Evolutionary conservation across 2,888 invertebrate species (phyloP), one percentile per base, ranked within the genome.

Genomic region (Caenorhabditis angaria): DNA sequence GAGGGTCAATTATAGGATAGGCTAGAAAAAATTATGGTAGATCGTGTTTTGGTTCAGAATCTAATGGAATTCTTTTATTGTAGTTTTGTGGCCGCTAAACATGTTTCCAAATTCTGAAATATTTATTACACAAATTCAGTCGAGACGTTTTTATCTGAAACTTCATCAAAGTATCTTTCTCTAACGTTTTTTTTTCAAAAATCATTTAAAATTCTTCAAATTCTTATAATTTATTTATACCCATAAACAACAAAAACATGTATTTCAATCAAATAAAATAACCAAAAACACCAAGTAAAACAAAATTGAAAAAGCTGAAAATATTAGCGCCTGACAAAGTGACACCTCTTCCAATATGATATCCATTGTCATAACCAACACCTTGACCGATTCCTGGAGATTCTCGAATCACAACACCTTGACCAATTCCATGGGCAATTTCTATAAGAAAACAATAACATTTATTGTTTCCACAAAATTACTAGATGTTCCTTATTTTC

Each of bases 371-470:
- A 20, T 55, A 54, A 1, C 25, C 58, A 32, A 62, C 68, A 6
- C 68, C 68, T 41, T 62, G 62, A 20, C 68, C 68, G 35, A 65
- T 65, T 29, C 47, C 60, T 47, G 58, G 56, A 29, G 32, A 24
- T 20, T 60, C 41, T 4, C 28, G 24, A 28, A 60, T n/a, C 3
- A 54, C 48, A 25, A 53, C 58, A 47, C 66, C 66, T 27, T 67
- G 66, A 6, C 66, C 66, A 25, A 67, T 67, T 1, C 22, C 25
- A 51, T 51, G 51, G 22, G 51, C 20, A 22, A 25, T 25, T 12
- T 54, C 54, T 54, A 27, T 12, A 54, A 27, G 27, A 54, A 27
- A 27, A 27, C 22, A 51, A 22, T n/a, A n/a, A n/a, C n/a, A n/a
- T n/a, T n/a, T n/a, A n/a, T n/a, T n/a, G n/a, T n/a, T n/a, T n/a